phyloP scores from a whole-genome alignment of 2,888 invertebrate species.

The Ornithoptera priamus region DNA sequence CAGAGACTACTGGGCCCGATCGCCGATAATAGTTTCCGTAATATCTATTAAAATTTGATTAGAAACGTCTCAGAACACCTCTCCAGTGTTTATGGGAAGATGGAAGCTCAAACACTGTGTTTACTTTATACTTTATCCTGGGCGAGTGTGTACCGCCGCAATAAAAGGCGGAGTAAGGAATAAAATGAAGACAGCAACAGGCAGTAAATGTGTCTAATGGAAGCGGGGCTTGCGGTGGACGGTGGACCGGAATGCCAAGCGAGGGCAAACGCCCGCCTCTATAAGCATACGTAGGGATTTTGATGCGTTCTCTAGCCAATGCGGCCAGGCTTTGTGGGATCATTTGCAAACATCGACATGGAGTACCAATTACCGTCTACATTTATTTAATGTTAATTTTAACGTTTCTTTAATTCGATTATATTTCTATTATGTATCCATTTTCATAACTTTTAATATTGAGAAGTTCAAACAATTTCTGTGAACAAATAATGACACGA shows the following conservation, averaged over 20 bases:
- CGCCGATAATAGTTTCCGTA: neutral
- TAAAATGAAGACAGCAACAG: slow-evolving; percentile 40
- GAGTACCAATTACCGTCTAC: neutral
- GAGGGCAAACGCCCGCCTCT: slow-evolving; percentile 32
- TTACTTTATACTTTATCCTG: slow-evolving; percentile 17
- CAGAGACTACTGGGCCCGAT: neutral
- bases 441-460: no score
- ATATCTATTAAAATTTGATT: slow-evolving; percentile 8
- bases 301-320: slow-evolving; percentile 28
- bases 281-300: slow-evolving; percentile 30
- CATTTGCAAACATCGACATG: slow-evolving; percentile 21
- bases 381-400: neutral
- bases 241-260: slow-evolving; percentile 39
- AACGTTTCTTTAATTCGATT: no score
- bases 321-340: slow-evolving; percentile 24
- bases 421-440: no score
- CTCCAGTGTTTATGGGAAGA: neutral
- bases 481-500: neutral
- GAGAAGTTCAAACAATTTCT: no score
- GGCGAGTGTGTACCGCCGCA: slow-evolving; percentile 20
- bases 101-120: slow-evolving; percentile 2
- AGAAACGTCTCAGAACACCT: neutral
- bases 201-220: slow-evolving; percentile 41
- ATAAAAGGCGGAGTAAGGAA: slow-evolving; percentile 32
- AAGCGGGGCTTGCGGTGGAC: slow-evolving; percentile 32